Percentiles rank a stretch among this genome's conserved stretches.
Conservation (phyloP, 2,797 vertebrate genomes). For the Alexandromys oeconomus region DNA sequence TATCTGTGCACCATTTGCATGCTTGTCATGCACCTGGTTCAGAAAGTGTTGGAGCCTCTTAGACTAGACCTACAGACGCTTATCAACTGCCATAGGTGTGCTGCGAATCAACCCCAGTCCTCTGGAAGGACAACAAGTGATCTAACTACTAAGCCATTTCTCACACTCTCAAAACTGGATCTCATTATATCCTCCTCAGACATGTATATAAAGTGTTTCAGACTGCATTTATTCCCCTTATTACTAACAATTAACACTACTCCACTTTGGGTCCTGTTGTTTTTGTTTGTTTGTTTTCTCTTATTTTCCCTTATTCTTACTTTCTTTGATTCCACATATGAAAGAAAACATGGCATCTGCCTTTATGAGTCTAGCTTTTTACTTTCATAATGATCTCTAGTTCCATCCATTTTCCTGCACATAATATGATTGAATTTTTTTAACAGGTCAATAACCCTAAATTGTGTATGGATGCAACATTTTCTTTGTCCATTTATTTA, state of each 20-base stretch:
- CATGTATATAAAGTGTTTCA: neutral
- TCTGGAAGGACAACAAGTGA: neutral
- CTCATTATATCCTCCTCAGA: neutral
- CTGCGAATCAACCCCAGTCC: neutral
- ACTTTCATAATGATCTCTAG: neutral
- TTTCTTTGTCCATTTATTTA: neutral
- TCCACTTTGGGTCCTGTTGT: neutral
- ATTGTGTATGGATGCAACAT: neutral
- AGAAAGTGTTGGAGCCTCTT: neutral
- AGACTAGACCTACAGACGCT: neutral
- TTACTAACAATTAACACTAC: neutral
- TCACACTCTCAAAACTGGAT: no score
- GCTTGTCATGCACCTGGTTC: neutral
- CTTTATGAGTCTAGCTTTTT: neutral
- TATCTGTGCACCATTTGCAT: neutral
- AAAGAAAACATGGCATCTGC: neutral
- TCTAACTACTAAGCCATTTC: neutral
- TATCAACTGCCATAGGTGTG: no score
- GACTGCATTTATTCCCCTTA: neutral
- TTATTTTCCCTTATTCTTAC: neutral
- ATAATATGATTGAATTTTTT: neutral
- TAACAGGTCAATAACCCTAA: neutral
- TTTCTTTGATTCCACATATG: neutral
- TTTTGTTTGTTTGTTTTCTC: neutral
- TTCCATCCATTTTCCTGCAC: neutral